A percentile compares a stretch with the other conserved stretches of the same genome.
phyloP scores from a whole-genome alignment of 37 sponge, comb jelly and placozoan genomes.

The Cladorhizidae sp. region DNA sequence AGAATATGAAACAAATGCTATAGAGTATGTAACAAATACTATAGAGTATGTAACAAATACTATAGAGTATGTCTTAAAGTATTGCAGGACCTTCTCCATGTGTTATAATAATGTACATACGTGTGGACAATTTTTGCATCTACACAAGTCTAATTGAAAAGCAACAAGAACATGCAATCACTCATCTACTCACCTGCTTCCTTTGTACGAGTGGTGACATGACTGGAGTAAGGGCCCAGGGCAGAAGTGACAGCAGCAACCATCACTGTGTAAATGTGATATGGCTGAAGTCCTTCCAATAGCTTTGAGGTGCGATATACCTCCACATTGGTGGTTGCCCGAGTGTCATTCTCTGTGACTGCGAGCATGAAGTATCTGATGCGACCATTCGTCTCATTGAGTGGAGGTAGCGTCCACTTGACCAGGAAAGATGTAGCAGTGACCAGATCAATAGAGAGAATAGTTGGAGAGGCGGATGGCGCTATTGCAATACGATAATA shows the following conservation, averaged over 20 bases:
- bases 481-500: too few relatives aligned
- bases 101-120: too few relatives aligned
- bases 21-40: too few relatives aligned
- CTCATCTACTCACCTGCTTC: slow-evolving; percentile 34
- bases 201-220: background rate
- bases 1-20: too few relatives aligned
- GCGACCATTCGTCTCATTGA: slow-evolving; percentile 19
- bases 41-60: too few relatives aligned
- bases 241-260: slow-evolving; percentile 33
- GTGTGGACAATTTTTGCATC: too few relatives aligned
- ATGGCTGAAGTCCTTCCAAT: background rate
- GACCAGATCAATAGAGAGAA: background rate
- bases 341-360: slow-evolving; percentile 26
- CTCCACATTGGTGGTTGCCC: background rate
- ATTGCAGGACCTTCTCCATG: too few relatives aligned
- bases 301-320: background rate
- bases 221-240: background rate
- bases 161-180: too few relatives aligned
- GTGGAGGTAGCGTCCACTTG: slow-evolving; percentile 16
- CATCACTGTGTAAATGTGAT: background rate
- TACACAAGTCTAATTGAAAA: too few relatives aligned
- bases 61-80: too few relatives aligned
- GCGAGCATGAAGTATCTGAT: slow-evolving; percentile 13
- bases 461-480: background rate
- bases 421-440: background rate